Evolutionary conservation across 2,888 invertebrate species (phyloP).

Genomic region (Auanema sp.): DNA sequence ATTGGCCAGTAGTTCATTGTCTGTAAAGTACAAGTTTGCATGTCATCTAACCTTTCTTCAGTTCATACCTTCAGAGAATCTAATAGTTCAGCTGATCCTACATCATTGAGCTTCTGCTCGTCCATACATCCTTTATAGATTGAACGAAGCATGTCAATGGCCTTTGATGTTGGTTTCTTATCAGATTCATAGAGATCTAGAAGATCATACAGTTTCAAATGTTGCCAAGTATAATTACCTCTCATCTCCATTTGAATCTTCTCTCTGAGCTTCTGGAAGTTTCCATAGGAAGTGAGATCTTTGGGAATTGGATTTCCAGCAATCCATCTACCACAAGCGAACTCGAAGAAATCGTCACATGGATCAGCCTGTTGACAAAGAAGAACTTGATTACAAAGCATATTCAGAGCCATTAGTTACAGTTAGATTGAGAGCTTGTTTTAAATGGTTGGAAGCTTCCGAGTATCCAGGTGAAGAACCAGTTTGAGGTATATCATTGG

Average conservation of each 20-base stretch:
- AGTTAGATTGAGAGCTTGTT: slow-evolving; percentile 7
- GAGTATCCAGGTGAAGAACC: slow-evolving; percentile 2
- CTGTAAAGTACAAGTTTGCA: slow-evolving; percentile 12
- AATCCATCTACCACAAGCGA: slow-evolving; percentile 22
- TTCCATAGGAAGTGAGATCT: slow-evolving; percentile 7
- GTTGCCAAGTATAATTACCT: slow-evolving; percentile 8
- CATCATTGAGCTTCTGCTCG: slow-evolving; percentile 25
- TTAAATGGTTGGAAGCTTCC: slow-evolving; percentile 2
- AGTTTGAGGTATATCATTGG: too few species aligned
- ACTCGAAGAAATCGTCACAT: slow-evolving; percentile 19
- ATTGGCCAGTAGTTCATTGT: slow-evolving; percentile 56
- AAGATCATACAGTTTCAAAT: too few species aligned
- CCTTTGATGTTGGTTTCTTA: slow-evolving; percentile 34
- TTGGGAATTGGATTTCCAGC: slow-evolving; percentile 16
- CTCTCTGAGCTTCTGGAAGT: slow-evolving; percentile 16
- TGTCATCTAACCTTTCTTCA: neutral
- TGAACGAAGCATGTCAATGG: slow-evolving; percentile 46
- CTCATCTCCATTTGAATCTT: slow-evolving; percentile 21
- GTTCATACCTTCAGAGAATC: slow-evolving; percentile 26
- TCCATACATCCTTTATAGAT: slow-evolving; percentile 47
- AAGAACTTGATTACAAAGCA: neutral
- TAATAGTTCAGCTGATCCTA: slow-evolving; percentile 33
- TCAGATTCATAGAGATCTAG: slow-evolving; percentile 44
- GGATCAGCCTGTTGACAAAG: slow-evolving; percentile 14
- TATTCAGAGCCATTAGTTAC: neutral